These are phyloP conservation scores for Rhagonycha lutea DNA, from an alignment of 2,888 invertebrate species.

Conservation along the genomic window DNA sequence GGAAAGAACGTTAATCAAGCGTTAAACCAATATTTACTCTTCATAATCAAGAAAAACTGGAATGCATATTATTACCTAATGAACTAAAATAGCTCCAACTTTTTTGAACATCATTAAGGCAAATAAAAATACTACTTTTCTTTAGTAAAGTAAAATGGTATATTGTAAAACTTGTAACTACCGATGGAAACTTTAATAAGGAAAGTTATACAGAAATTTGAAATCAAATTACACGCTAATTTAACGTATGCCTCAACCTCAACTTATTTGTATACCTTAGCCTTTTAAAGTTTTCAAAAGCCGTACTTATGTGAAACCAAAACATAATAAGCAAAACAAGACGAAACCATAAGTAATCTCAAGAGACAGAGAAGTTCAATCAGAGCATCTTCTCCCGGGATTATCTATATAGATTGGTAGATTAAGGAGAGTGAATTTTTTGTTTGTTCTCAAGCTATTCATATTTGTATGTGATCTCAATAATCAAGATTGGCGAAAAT, in stretches of 20 bases:
- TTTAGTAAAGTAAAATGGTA: background rate
- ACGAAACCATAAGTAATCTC: constrained; percentile 23
- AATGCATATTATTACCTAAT: background rate
- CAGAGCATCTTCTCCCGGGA: constrained; percentile 34
- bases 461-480: constrained; percentile 19
- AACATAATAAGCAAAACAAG: constrained; percentile 20
- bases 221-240: background rate
- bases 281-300: background rate
- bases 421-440: constrained; percentile 38
- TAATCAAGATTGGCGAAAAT: background rate
- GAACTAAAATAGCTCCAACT: background rate
- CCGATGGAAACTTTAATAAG: background rate
- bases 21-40: background rate
- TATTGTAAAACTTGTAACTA: background rate
- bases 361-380: constrained; percentile 32
- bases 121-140: background rate
- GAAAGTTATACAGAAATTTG: background rate
- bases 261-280: background rate
- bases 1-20: background rate
- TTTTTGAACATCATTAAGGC: background rate
- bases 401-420: constrained; percentile 38
- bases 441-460: constrained; percentile 19
- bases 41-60: background rate
- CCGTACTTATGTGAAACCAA: background rate
- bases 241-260: background rate